phyloP scores from a whole-genome alignment of 2,888 invertebrate species.

The Dynastes maya region DNA sequence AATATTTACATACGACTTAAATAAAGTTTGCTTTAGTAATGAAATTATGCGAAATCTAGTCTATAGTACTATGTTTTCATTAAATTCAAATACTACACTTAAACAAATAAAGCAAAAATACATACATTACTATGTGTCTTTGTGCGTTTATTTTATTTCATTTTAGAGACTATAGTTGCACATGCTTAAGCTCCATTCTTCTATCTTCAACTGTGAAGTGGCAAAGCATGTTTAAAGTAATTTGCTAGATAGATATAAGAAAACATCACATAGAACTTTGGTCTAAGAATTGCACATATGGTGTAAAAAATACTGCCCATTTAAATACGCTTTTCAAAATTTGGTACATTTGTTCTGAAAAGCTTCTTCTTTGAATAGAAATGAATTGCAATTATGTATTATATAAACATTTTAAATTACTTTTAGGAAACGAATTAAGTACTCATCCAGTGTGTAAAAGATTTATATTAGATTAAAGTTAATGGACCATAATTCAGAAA shows the following conservation, averaged over 20 bases:
- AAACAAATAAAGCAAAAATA: constrained; percentile 19
- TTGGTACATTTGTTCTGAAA: constrained; percentile 3
- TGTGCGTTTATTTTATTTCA: constrained; percentile 35
- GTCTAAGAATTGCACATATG: constrained; percentile 63
- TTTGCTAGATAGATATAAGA: constrained; percentile 41
- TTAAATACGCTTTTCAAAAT: constrained; percentile 30
- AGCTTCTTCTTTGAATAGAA: no score
- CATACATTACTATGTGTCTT: constrained; percentile 22
- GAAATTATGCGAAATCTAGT: background rate
- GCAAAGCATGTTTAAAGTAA: constrained; percentile 57
- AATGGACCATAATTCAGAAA: no score
- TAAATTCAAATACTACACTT: background rate
- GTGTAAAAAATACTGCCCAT: constrained; percentile 11
- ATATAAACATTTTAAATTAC: background rate
- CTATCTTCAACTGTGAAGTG: constrained; percentile 49
- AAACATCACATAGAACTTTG: constrained; percentile 65
- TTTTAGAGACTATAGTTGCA: constrained; percentile 20
- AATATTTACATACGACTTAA: background rate
- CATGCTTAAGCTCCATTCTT: constrained; percentile 55
- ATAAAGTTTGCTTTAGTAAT: background rate
- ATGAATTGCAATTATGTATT: background rate
- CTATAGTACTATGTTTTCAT: constrained; percentile 1
- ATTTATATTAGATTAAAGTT: no score
- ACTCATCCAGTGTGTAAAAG: no score
- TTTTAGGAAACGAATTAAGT: no score